Base-by-base conservation (phyloP, 2,888 invertebrate species). In the Polylopha cassiicola region DNA sequence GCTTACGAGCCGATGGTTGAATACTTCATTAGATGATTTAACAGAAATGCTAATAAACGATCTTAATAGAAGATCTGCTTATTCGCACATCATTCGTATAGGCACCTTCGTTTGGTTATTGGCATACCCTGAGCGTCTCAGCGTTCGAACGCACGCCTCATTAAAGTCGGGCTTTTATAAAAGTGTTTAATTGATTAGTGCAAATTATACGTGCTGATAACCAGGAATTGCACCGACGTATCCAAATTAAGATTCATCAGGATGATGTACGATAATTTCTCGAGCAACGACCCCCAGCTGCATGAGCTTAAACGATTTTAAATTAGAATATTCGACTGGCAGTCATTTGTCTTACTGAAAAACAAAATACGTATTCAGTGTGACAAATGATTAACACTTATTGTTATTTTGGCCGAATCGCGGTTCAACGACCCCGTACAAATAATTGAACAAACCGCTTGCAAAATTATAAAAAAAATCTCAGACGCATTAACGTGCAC, bases 21-120 rank as follows among this genome's bases (percentile, higher is more conserved):
- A 81, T 80, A 75, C 77, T 80, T 81, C 77, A 82, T 82, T 76
- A 82, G 75, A 71, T 81, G 81, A 81, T 75, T 75, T 51, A 62
- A 68, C 78, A 61, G 52, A 68, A 71, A 56, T 58, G 58, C 55
- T 71, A 69, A 74, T 73, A 70, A 70, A 63, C 52, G 58, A 49
- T 51, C 48, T 53, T 53, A 56, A 62, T 60, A 58, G 60, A 65
- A 66, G 63, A 65, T 58, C 66, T 62, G 58, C 63, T 65, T 9
- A 34, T 61, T 61, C 58, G 67, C 67, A 58, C 54, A 61, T 66
- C 65, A 64, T 59, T 51, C 43, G 24, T 29, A 31, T 37, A 42
- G 13, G 11, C 14, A 22, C 22, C 3, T 21, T 21, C n/a, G n/a
- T n/a, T n/a, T n/a, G n/a, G n/a, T n/a, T n/a, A n/a, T n/a, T n/a